Evolutionary conservation across 1,140 invertebrate species (phyloP).

Genomic region (Saxidomus purpurata): DNA sequence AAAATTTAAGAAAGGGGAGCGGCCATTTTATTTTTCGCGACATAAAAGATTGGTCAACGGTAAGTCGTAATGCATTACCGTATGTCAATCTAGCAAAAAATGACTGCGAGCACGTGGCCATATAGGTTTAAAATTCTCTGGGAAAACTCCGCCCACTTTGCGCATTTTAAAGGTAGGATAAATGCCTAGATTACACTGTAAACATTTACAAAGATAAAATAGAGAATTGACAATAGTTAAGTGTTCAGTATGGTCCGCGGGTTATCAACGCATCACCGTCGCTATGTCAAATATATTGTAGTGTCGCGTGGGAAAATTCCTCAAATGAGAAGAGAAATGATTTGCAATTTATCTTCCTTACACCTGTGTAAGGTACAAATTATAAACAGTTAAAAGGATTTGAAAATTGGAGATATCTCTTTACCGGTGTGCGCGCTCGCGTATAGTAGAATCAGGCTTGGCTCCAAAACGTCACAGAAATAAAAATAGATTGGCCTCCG

Average conservation of each 20-base stretch:
- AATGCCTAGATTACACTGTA: slow-evolving; percentile 63
- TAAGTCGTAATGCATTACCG: slow-evolving; percentile 38
- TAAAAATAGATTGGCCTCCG: too few species aligned
- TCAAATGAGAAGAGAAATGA: slow-evolving; percentile 61
- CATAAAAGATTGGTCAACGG: slow-evolving; percentile 43
- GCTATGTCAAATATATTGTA: slow-evolving; percentile 62
- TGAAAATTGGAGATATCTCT: neutral
- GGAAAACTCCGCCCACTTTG: slow-evolving; percentile 66
- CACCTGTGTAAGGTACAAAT: slow-evolving; percentile 57
- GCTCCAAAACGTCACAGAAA: too few species aligned
- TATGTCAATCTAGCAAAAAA: slow-evolving; percentile 59
- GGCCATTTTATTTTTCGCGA: neutral
- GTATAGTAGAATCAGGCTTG: too few species aligned
- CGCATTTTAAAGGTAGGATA: slow-evolving; percentile 60
- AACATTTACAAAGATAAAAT: slow-evolving; percentile 68
- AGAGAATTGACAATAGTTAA: slow-evolving; percentile 57
- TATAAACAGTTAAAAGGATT: slow-evolving; percentile 55
- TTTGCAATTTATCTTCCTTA: slow-evolving; percentile 57
- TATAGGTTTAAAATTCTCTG: slow-evolving; percentile 52
- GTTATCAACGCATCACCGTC: slow-evolving; percentile 42
- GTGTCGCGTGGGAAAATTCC: slow-evolving; percentile 68
- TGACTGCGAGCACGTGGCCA: slow-evolving; percentile 62
- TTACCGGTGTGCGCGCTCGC: too few species aligned
- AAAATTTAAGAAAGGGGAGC: neutral
- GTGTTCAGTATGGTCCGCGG: slow-evolving; percentile 35